Evolutionary conservation across 1,140 invertebrate species (phyloP), one percentile per base, ranked within the genome.

Genomic region (Brachionus plicatilis): DNA sequence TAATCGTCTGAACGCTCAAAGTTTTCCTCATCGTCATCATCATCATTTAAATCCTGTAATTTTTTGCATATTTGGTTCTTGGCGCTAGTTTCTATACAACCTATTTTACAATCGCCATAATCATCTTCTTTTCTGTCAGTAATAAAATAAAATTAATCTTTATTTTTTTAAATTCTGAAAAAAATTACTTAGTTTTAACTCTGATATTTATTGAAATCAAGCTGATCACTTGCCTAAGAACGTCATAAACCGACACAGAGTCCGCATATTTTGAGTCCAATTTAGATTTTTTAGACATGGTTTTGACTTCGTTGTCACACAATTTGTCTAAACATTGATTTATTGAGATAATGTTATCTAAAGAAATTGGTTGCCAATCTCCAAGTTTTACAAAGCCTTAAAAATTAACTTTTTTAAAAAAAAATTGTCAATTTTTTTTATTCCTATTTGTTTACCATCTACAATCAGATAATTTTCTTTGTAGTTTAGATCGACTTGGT

Each of bases 351-450:
- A 82, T 82, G 8, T 41, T 68, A 33, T 82, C 41, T 29, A 83
- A 53, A 68, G 24, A 43, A 45, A 83, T 50, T 12, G 82, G 82
- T 33, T 72, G 5, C 82, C 82, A 83, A 72, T 83, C 68, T 45
- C 33, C 27, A 5, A 83, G 17, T 53, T 68, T 50, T 9, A 83
- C 3, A 24, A 1, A 68, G 24, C 82, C 82, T 70, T 68, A 0
- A 47, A 83, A 83, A 68, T 60, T 29, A 79, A 37, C 17, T 50
- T 79, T 11, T 24, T 24, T 24, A 4, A 27, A 27, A 33, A 27
- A 20, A 24, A n/a, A 17, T 27, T 41, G 1, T 33, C 9, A 37
- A n/a, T 17, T 41, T 65, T 65, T 82, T 43, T 24, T 20, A n/a
- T n/a, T 66, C 14, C 3, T 47, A 5, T 27, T 12, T 50, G 14